These are phyloP conservation scores for Orchestes rusci DNA, from an alignment of 2,888 invertebrate species.

Conservation along the genomic window DNA sequence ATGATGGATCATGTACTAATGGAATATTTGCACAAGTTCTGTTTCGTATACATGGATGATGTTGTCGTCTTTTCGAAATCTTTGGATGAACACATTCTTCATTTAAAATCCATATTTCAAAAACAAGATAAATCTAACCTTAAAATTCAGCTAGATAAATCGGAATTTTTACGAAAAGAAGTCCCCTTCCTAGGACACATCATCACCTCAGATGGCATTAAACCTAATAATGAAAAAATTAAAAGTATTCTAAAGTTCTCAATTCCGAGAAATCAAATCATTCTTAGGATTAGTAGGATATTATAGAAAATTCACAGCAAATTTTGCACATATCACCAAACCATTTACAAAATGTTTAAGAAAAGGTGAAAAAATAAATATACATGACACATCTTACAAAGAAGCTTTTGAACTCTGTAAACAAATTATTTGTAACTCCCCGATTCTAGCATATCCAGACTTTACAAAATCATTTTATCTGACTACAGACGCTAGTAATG, in stretches of 20 bases:
- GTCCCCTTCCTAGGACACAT: too few species aligned
- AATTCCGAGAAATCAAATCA: slow-evolving; percentile 1
- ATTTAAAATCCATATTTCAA: slow-evolving; percentile 19
- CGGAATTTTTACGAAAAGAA: too few species aligned
- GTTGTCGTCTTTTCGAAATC: slow-evolving; percentile 14
- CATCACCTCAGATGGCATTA: too few species aligned
- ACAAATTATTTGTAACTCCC: slow-evolving; percentile 22
- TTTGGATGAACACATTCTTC: slow-evolving; percentile 20
- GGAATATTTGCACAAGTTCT: too few species aligned
- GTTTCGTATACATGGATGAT: background rate
- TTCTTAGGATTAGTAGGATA: slow-evolving; percentile 5
- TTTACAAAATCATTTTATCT: slow-evolving; percentile 13
- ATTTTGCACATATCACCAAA: slow-evolving; percentile 1
- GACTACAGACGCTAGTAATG: slow-evolving; percentile 7
- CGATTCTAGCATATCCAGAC: slow-evolving; percentile 26
- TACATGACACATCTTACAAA: background rate
- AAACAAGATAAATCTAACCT: slow-evolving; percentile 21
- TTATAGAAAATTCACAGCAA: slow-evolving; percentile 5
- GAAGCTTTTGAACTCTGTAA: slow-evolving; percentile 8
- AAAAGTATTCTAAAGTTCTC: background rate
- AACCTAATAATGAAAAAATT: too few species aligned
- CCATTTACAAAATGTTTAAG: slow-evolving; percentile 1
- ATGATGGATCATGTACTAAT: slow-evolving; percentile 26
- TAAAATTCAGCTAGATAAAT: too few species aligned
- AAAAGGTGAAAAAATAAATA: slow-evolving; percentile 3